Conservation (phyloP, 2,113 vertebrate species). For the Vireo altiloquus region DNA sequence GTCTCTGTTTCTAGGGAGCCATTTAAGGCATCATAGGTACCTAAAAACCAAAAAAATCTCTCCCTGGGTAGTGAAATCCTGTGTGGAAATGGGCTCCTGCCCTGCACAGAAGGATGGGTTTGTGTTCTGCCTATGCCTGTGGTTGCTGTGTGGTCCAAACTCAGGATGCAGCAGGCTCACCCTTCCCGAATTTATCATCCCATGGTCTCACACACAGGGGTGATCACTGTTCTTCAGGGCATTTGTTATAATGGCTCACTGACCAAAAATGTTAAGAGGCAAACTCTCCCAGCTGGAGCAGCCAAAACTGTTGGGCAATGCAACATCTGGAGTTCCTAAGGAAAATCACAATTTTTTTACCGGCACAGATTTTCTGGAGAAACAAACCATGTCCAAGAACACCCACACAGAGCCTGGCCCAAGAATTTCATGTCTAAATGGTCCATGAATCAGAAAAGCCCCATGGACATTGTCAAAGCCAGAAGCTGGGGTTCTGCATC, state of each 20-base stretch:
- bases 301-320: not conserved
- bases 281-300: not conserved
- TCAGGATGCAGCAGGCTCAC: not conserved
- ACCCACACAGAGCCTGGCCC: not conserved
- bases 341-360: not conserved
- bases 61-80: not conserved
- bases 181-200: not conserved
- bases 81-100: not conserved
- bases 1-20: too few species aligned
- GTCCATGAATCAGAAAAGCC: not conserved
- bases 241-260: not conserved
- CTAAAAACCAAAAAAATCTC: not conserved
- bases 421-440: not conserved
- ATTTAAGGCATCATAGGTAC: too few species aligned
- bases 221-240: accelerated
- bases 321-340: not conserved
- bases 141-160: not conserved
- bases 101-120: accelerated
- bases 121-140: accelerated
- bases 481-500: not conserved
- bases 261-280: not conserved
- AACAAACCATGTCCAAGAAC: not conserved
- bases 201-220: too few species aligned
- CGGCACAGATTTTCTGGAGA: not conserved
- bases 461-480: not conserved